phyloP scores from a whole-genome alignment of 2,888 invertebrate genomes.

The Sinelater perroti region DNA sequence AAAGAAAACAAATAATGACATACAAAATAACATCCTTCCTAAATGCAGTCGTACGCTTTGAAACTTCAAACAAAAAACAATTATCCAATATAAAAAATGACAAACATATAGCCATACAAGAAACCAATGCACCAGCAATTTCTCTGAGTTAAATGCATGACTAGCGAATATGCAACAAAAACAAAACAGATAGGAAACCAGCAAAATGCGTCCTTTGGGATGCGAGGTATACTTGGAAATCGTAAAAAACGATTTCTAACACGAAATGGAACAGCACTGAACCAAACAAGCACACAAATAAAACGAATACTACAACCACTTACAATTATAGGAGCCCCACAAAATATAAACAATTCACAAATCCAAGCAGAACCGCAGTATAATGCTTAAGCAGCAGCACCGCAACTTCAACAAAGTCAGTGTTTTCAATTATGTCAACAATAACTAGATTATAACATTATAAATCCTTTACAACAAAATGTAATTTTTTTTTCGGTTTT shows the following conservation, averaged over 20 bases:
- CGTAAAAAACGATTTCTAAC: neutral
- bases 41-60: too few species aligned
- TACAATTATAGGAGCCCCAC: neutral
- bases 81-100: too few species aligned
- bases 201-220: neutral
- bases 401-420: neutral
- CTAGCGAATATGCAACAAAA: neutral
- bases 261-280: neutral
- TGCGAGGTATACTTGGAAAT: neutral
- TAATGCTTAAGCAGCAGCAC: neutral
- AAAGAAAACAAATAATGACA: too few species aligned
- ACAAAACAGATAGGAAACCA: neutral
- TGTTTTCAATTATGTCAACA: too few species aligned
- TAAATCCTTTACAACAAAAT: too few species aligned
- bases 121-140: conserved; percentile 1
- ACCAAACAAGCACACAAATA: neutral
- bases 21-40: too few species aligned
- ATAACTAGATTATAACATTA: too few species aligned
- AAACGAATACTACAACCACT: neutral
- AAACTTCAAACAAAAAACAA: too few species aligned
- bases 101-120: neutral
- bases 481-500: too few species aligned
- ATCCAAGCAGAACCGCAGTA: neutral
- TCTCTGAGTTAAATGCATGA: conserved; percentile 2
- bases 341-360: conserved; percentile 4